phyloP scores from a whole-genome alignment of 35 echinoderm and acorn worm genomes.

The Lytechinus pictus region DNA sequence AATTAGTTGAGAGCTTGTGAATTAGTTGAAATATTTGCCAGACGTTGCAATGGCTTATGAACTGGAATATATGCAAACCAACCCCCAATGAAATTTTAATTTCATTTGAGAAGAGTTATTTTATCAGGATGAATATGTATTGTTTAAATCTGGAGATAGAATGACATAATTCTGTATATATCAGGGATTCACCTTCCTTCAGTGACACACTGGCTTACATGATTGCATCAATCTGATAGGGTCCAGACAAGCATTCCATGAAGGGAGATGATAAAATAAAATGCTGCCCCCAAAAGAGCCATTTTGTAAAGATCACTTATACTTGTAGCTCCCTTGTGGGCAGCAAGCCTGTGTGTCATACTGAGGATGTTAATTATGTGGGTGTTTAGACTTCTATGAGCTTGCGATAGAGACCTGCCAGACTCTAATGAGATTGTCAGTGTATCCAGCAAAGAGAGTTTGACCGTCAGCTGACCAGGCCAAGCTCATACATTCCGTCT shows the following conservation, averaged over 20 bases:
- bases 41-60: not conserved
- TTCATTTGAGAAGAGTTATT: too few species aligned
- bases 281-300: too few species aligned
- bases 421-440: slow-evolving; percentile 91
- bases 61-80: not conserved
- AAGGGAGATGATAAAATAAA: not conserved
- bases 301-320: too few species aligned
- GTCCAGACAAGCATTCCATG: too few species aligned
- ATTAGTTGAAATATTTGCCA: not conserved
- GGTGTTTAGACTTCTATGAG: not conserved
- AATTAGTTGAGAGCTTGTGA: not conserved
- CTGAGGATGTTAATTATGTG: not conserved
- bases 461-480: slow-evolving; percentile 98
- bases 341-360: not conserved
- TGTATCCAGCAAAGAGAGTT: slow-evolving; percentile 95
- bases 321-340: too few species aligned
- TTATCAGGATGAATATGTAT: not conserved
- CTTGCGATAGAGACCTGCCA: slow-evolving; percentile 86
- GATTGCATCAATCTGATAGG: not conserved
- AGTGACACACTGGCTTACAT: not conserved
- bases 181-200: not conserved
- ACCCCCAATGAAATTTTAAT: not conserved
- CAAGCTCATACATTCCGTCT: slow-evolving; percentile 74
- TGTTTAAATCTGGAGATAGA: too few species aligned
- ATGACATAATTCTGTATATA: too few species aligned